Base-by-base conservation (phyloP, 2,797 vertebrate species). In the Sandelia bainsii region DNA sequence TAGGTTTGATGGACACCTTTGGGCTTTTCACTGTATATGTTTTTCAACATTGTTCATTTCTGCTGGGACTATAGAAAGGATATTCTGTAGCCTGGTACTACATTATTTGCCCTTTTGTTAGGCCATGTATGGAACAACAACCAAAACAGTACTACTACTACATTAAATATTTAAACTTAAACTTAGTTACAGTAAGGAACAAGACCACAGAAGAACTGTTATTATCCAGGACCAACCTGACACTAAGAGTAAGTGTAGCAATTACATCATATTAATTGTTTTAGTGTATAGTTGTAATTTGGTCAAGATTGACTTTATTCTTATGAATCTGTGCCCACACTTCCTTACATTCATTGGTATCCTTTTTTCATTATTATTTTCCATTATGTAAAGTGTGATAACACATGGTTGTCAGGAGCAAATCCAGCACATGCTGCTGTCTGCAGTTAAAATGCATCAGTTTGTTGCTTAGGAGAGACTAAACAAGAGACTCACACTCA, bases 401-500 rank as follows among this genome's bases (percentile, higher is more conserved):
- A 79, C 69, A 79, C 58, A 54, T 61, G 64, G 73, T 69, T 69
- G 68, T 67, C 81, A 73, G 66, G 66, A 78, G 60, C 61, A 79
- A 81, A 74, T 62, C 29, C 62, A 64, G 46, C 83, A 81, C 61
- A 67, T 77, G 68, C 40, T 62, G 39, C 60, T 57, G 48, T 74
- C 72, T 78, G 62, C 67, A 34, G 50, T 73, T 78, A 66, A 69
- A 80, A 78, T 14, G 59, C 63, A 74, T 61, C 69, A 66, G 77
- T 53, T 73, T 81, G 74, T 20, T 1, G 17, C 56, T 73, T 65
- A 66, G 39, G 75, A 46, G 72, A 71, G 50, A 51, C 58, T 56
- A 64, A 68, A 60, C 66, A 73, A 79, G 75, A 75, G 46, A 29
- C 64, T 75, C 75, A 80, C 80, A 65, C 29, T 58, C 83, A 79